A percentile compares a stretch with the other conserved stretches of the same genome.
Conservation (phyloP, 2,888 invertebrate species). For the Cyrtodaria siliqua region DNA sequence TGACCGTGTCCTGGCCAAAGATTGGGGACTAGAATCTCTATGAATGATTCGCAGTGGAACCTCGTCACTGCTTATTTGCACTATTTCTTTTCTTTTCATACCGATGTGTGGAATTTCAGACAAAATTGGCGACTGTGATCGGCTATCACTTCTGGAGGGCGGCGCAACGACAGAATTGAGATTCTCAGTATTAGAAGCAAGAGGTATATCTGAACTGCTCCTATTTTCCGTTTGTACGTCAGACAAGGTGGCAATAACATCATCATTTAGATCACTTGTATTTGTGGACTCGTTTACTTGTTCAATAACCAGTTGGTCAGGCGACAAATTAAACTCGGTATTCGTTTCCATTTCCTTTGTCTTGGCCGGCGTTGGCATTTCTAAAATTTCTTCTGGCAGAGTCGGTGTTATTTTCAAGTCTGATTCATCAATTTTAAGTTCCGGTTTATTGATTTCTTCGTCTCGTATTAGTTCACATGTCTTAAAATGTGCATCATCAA, state of each 20-base stretch:
- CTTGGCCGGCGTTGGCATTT: neutral
- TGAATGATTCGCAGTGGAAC: conserved; percentile 64
- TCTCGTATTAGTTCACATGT: neutral
- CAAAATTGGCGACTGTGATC: conserved; percentile 7
- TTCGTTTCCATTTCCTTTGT: conserved; percentile 12
- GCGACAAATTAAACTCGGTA: conserved; percentile 11
- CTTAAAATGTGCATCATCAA: no score
- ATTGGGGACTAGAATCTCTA: conserved; percentile 65
- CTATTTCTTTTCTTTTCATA: conserved; percentile 28
- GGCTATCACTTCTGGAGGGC: neutral
- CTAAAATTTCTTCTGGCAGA: neutral
- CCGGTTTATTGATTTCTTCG: neutral
- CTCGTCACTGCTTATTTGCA: conserved; percentile 35
- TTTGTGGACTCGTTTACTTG: neutral
- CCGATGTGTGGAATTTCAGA: neutral
- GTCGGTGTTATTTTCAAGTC: neutral
- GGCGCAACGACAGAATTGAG: neutral
- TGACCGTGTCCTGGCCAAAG: conserved; percentile 50
- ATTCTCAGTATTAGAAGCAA: no score
- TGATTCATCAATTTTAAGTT: neutral
- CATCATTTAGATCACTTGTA: no score
- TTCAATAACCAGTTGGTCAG: conserved; percentile 7
- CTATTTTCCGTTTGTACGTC: no score
- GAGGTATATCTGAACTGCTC: neutral
- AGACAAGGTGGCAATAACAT: no score